Conservation (phyloP, 2,888 invertebrate species). For the Agonopterix arenella region DNA sequence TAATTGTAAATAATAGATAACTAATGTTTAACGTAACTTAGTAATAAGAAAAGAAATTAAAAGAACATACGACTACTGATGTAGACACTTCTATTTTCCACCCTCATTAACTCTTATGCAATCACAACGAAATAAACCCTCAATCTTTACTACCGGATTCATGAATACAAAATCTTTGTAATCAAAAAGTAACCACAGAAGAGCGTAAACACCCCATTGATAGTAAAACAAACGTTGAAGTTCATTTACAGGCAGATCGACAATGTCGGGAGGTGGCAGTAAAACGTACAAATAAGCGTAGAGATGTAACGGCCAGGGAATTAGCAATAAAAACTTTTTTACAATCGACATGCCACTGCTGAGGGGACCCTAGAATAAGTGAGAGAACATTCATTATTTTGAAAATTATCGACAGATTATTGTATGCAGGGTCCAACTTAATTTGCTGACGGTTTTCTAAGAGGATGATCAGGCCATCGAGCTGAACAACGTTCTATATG, state of each 20-base stretch:
- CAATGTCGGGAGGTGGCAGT: constrained; percentile 35
- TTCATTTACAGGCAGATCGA: constrained; percentile 54
- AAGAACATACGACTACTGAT: too few relatives aligned
- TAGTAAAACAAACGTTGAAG: constrained; percentile 48
- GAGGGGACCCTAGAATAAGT: constrained; percentile 17
- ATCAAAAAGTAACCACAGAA: constrained; percentile 25
- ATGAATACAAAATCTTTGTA: constrained; percentile 18
- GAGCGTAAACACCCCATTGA: constrained; percentile 38
- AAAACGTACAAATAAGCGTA: constrained; percentile 34
- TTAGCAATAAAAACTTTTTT: constrained; percentile 74
- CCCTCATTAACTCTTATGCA: too few relatives aligned
- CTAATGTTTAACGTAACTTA: too few relatives aligned
- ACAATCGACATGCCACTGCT: constrained; percentile 40
- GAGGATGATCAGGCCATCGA: too few relatives aligned
- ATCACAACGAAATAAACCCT: too few relatives aligned
- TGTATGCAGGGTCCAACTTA: too few relatives aligned
- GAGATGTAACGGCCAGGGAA: constrained; percentile 39
- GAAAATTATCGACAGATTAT: too few relatives aligned
- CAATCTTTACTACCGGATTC: not conserved
- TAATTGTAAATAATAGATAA: constrained; percentile 7
- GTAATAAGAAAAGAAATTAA: too few relatives aligned
- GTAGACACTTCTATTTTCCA: too few relatives aligned
- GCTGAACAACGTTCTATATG: too few relatives aligned
- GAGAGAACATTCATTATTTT: too few relatives aligned
- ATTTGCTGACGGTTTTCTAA: too few relatives aligned